These are phyloP conservation scores for Hemicentrotus pulcherrimus DNA, from an alignment of 35 echinoderm and acorn worm genomes.

Conservation along the genomic window DNA sequence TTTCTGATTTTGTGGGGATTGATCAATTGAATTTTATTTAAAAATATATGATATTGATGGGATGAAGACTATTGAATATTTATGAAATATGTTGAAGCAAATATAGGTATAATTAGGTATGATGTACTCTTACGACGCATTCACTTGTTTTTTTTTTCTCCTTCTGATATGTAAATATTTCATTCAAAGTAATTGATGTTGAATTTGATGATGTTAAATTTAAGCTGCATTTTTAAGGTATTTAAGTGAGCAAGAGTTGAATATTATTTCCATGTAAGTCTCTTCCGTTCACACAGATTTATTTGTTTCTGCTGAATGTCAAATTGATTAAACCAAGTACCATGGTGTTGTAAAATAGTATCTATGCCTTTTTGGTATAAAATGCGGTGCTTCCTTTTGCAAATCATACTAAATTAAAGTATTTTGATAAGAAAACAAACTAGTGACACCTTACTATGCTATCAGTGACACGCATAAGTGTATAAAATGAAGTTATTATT, in stretches of 20 bases:
- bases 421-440: not conserved
- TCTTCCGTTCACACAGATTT: not conserved
- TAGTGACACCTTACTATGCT: not conserved
- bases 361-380: conserved; percentile 43
- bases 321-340: not conserved
- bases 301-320: not conserved
- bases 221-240: not conserved
- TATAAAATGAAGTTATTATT: not conserved
- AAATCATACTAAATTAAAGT: conserved; percentile 21
- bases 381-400: conserved; percentile 43
- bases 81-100: not conserved
- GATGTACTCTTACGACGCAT: not conserved
- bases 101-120: not conserved
- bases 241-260: not conserved
- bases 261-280: not conserved
- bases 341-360: not conserved
- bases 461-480: not conserved
- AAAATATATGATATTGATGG: not conserved
- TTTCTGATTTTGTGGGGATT: not conserved
- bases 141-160: not conserved
- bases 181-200: not conserved
- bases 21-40: not conserved
- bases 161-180: not conserved
- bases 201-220: not conserved
- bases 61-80: not conserved